phyloP scores from a whole-genome alignment of 2,888 invertebrate genomes.

The Cryptus armator region DNA sequence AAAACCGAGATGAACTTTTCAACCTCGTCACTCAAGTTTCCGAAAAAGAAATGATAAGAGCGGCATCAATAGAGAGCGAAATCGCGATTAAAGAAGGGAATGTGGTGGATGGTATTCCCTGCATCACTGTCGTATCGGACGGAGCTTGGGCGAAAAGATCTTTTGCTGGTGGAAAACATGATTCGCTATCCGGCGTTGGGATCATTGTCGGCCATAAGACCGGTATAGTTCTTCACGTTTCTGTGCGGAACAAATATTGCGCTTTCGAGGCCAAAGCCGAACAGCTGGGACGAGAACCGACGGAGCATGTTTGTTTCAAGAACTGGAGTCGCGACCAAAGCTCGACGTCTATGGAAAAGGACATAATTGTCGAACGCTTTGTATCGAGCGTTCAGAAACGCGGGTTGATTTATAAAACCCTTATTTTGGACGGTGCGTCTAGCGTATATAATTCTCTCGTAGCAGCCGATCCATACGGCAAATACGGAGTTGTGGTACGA shows the following conservation, averaged over 20 bases:
- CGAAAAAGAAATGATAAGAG: slow-evolving; percentile 26
- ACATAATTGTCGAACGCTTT: slow-evolving; percentile 58
- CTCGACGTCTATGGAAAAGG: slow-evolving; percentile 74
- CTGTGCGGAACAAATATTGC: slow-evolving; percentile 75
- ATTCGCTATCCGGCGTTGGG: slow-evolving; percentile 19
- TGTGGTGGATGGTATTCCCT: background rate
- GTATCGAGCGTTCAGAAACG: slow-evolving; percentile 33
- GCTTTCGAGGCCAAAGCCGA: slow-evolving; percentile 42
- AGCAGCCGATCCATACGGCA: slow-evolving; percentile 72
- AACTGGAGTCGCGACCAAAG: slow-evolving; percentile 72
- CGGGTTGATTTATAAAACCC: slow-evolving; percentile 58
- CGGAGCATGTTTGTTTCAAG: slow-evolving; percentile 72
- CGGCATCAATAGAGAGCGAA: slow-evolving; percentile 6
- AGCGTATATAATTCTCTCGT: slow-evolving; percentile 76
- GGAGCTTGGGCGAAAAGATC: background rate
- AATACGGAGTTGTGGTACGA: slow-evolving; percentile 60
- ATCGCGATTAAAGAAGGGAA: slow-evolving; percentile 12
- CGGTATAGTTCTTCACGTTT: slow-evolving; percentile 70
- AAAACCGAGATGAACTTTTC: slow-evolving; percentile 12
- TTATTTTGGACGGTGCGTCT: slow-evolving; percentile 75
- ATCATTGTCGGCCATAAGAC: slow-evolving; percentile 59
- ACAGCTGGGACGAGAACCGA: slow-evolving; percentile 26
- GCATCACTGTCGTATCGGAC: background rate
- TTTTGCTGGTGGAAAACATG: no score
- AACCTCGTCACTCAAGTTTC: background rate